Base-by-base conservation (phyloP, 2,113 vertebrate species). In the Equus quagga region DNA sequence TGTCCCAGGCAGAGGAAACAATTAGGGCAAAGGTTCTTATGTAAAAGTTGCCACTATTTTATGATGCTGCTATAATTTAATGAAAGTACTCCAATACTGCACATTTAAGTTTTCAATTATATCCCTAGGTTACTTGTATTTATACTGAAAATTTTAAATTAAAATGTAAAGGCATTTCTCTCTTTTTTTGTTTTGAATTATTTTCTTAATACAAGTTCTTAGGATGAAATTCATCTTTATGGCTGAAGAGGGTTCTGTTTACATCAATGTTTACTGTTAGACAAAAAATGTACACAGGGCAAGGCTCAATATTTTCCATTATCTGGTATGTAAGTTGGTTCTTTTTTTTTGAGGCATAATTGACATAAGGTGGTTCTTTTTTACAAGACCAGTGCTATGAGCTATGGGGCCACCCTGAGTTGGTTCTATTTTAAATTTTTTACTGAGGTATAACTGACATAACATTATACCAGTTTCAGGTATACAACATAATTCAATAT, bases 181-280 rank as follows among this genome's bases (percentile, higher is more conserved):
- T 69, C 41, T 26, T 60, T 46, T 2, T n/a, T 46, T 89, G 24
- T 93, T 83, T 41, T 78, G 3, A 69, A 81, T 96, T 96, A 83
- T 21, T 80, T 94, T 85, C 14, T 88, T 54, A 89, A 51, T n/a
- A 76, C n/a, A 69, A 87, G 15, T 70, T 78, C 44, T 56, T 70
- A 79, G 13, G 33, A 78, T 54, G n/a, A 96, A 96, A 86, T 58
- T 58, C 19, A 86, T 64, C 58, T 79, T 80, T 49, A 94, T 21
- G 44, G 33, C 18, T 54, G n/a, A 8, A 49, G 4, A 88, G 49
- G 36, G n/a, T 78, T 69, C 14, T 80, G 13, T 90, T 78, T 85
- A 46, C 6, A 85, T 85, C 80, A 85, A 24, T 85, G 28, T 56
- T 73, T 75, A 49, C 3, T 49, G 6, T 89, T n/a, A 84, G 0